Evolutionary conservation across 2,797 vertebrate genomes (phyloP).

Genomic region (Echeneis naucrates): DNA sequence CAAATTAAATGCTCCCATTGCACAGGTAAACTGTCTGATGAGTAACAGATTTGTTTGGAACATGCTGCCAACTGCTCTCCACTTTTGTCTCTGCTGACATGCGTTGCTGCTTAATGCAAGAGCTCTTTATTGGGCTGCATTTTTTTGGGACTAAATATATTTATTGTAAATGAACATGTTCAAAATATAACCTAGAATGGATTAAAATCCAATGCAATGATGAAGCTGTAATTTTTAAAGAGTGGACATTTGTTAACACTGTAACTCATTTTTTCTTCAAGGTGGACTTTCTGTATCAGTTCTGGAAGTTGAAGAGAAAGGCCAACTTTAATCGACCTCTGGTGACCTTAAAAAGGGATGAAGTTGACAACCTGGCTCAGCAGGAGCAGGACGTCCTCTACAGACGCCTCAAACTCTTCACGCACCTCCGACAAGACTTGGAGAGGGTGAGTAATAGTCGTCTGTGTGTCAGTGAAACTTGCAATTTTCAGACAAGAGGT

Average conservation of each 20-base stretch:
- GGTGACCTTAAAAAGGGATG: slow-evolving; percentile 92
- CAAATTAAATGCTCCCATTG: slow-evolving; percentile 39
- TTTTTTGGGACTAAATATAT: too few relatives aligned
- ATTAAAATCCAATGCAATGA: background rate
- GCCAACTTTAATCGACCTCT: slow-evolving; percentile 93
- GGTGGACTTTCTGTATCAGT: slow-evolving; percentile 97
- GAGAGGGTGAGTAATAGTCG: slow-evolving; percentile 89
- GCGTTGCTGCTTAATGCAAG: background rate
- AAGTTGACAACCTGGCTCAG: slow-evolving; percentile 97
- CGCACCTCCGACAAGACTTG: slow-evolving; percentile 95
- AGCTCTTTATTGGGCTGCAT: background rate
- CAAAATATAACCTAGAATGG: background rate
- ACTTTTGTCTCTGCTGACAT: slow-evolving; percentile 20
- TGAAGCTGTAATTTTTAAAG: background rate
- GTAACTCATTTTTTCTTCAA: slow-evolving; percentile 25
- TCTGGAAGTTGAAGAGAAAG: slow-evolving; percentile 98
- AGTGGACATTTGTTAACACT: background rate
- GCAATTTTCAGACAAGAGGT: background rate
- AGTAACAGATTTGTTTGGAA: slow-evolving; percentile 43
- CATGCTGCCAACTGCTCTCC: background rate
- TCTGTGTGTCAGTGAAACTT: background rate
- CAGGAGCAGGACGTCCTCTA: slow-evolving; percentile 97
- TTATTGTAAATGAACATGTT: background rate
- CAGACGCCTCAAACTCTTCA: slow-evolving; percentile 95
- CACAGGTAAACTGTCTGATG: slow-evolving; percentile 45